phyloP scores from a whole-genome alignment of 2,888 invertebrate genomes.

The Hydraecia micacea region DNA sequence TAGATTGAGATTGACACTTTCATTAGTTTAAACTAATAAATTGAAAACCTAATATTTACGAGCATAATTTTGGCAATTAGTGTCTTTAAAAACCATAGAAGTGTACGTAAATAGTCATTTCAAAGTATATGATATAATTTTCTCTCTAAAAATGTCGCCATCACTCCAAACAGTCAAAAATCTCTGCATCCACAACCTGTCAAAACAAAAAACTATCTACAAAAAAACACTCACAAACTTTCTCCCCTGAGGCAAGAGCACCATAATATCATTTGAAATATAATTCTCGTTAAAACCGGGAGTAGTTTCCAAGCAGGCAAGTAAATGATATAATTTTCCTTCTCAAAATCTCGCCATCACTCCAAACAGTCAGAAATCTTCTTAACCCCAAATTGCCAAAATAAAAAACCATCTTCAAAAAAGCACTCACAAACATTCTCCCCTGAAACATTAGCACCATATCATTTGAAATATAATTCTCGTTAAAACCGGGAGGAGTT shows the following conservation, averaged over 20 bases:
- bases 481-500: constrained; percentile 58
- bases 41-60: no score
- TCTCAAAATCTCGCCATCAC: neutral
- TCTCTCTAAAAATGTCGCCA: neutral
- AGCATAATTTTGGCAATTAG: neutral
- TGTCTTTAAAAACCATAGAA: neutral
- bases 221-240: constrained; percentile 10
- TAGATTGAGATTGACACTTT: neutral
- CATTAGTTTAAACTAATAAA: neutral
- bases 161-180: neutral
- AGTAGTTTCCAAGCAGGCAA: neutral
- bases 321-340: neutral
- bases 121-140: neutral
- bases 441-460: constrained; percentile 44
- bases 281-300: no score
- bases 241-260: constrained; percentile 9
- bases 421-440: constrained; percentile 19
- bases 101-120: neutral
- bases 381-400: neutral
- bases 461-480: constrained; percentile 66
- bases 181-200: neutral
- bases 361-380: neutral
- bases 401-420: constrained; percentile 10
- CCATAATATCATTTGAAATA: constrained; percentile 36
- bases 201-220: neutral